Percentiles rank a stretch among this genome's conserved stretches.
These are phyloP conservation scores for Seriola quinqueradiata DNA, from an alignment of 2,113 vertebrate species.

Conservation along the genomic window DNA sequence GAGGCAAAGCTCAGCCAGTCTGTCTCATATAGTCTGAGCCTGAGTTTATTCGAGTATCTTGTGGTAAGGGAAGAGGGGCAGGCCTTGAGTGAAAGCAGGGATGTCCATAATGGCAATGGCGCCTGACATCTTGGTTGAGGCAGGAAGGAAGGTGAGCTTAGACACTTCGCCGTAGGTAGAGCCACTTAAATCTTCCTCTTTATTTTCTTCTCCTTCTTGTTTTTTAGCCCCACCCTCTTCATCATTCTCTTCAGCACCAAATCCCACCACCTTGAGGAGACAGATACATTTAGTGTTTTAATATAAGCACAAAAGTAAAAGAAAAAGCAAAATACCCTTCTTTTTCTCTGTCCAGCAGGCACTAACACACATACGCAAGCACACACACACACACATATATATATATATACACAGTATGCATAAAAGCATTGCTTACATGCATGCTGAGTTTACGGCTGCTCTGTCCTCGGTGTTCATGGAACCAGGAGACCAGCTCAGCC, in stretches of 20 bases:
- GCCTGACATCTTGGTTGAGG: slow-evolving; percentile 84
- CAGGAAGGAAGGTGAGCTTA: slow-evolving; percentile 87
- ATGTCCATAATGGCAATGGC: slow-evolving; percentile 88
- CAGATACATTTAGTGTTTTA: background rate
- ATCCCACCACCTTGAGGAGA: slow-evolving; percentile 89
- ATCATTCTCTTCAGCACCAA: slow-evolving; percentile 76
- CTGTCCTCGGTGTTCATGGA: slow-evolving; percentile 86
- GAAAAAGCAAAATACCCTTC: background rate
- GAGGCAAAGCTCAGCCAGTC: slow-evolving; percentile 22
- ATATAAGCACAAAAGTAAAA: background rate
- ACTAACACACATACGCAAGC: too few relatives aligned
- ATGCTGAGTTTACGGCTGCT: slow-evolving; percentile 91
- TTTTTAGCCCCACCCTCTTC: slow-evolving; percentile 73
- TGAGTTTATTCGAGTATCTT: slow-evolving; percentile 89
- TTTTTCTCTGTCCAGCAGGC: background rate
- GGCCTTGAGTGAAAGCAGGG: slow-evolving; percentile 87
- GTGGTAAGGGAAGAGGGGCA: slow-evolving; percentile 93
- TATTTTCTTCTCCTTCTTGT: slow-evolving; percentile 71
- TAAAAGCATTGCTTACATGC: slow-evolving; percentile 86
- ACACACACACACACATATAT: background rate
- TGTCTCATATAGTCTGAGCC: slow-evolving; percentile 25
- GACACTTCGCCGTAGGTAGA: slow-evolving; percentile 88
- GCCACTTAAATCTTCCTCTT: slow-evolving; percentile 85
- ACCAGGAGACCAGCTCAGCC: slow-evolving; percentile 90
- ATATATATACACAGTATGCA: background rate